These are phyloP conservation scores for Pollicipes pollicipes DNA, from an alignment of 1,140 invertebrate genomes.

Conservation along the genomic window DNA sequence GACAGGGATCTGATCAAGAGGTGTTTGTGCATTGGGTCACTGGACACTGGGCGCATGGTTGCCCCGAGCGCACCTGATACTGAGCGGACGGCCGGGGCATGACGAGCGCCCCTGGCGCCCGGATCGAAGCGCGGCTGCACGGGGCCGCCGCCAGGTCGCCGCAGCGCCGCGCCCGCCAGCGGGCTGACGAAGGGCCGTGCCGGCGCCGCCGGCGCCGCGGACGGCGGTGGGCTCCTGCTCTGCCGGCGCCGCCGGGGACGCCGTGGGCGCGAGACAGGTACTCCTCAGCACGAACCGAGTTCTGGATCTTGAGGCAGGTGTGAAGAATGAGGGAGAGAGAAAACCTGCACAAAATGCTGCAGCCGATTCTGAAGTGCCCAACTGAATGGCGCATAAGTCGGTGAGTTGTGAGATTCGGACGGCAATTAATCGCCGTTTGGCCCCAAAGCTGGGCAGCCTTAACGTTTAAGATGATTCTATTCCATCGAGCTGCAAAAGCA, in stretches of 20 bases:
- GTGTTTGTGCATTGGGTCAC: constrained; percentile 8
- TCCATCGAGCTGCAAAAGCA: constrained; percentile 3
- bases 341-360: no score
- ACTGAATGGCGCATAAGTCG: no score
- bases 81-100: constrained; percentile 30
- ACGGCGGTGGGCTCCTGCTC: neutral
- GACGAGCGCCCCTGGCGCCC: constrained; percentile 25
- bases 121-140: constrained; percentile 23
- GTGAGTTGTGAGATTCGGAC: no score
- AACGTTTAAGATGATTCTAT: constrained; percentile 12
- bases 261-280: constrained; percentile 15
- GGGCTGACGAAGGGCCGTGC: constrained; percentile 14
- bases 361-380: no score
- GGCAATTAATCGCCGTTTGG: no score
- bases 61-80: constrained; percentile 24
- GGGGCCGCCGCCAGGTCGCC: constrained; percentile 2
- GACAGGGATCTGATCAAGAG: neutral
- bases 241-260: constrained; percentile 6
- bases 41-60: constrained; percentile 5
- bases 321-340: no score
- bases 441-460: constrained; percentile 2
- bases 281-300: constrained; percentile 12
- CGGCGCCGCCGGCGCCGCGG: constrained; percentile 8
- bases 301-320: neutral
- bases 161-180: neutral